Evolutionary conservation across 2,113 vertebrate species (phyloP).

Genomic region (Nettapus auritus): DNA sequence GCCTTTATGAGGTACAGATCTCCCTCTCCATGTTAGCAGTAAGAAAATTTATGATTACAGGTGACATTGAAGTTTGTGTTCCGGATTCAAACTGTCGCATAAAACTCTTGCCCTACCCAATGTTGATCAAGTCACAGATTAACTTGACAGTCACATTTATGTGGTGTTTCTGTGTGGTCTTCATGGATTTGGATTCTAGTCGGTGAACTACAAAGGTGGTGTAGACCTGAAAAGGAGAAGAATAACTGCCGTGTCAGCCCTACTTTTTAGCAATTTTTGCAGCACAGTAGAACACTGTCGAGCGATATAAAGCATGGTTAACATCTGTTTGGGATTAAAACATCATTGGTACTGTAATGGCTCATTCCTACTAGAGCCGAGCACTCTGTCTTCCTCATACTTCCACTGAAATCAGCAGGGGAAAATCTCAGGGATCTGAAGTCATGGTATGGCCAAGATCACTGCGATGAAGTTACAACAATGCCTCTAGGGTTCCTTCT

Average conservation of each 20-base stretch:
- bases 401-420: not conserved
- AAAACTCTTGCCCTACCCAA: not conserved
- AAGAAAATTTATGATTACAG: not conserved
- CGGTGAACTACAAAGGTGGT: not conserved
- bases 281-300: not conserved
- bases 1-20: not conserved
- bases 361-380: not conserved
- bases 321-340: constrained; percentile 34
- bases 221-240: not conserved
- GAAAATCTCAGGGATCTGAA: not conserved
- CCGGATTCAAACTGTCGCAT: not conserved
- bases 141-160: not conserved
- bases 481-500: not conserved
- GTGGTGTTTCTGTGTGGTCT: not conserved
- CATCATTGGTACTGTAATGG: not conserved
- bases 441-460: not conserved
- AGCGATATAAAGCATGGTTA: not conserved
- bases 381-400: not conserved
- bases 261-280: not conserved
- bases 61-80: not conserved
- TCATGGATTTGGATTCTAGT: not conserved
- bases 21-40: not conserved
- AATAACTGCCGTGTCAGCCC: not conserved
- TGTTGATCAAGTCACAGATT: not conserved
- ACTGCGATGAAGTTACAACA: not conserved